These are phyloP conservation scores for Verasper variegatus DNA, from an alignment of 2,113 vertebrate species.

Conservation along the genomic window DNA sequence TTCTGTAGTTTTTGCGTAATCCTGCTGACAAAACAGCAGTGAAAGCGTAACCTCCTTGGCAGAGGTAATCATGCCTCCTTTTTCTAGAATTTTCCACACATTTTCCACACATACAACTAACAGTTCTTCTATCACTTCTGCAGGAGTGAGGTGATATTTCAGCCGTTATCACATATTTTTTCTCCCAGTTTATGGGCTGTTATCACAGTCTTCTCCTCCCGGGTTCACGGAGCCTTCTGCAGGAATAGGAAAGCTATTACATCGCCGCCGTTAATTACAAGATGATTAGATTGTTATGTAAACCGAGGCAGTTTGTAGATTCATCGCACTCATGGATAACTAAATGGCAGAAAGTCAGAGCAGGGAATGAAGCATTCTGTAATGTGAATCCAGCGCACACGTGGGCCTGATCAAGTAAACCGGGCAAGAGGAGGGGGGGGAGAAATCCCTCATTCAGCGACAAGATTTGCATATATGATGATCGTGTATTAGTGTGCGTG, in stretches of 20 bases:
- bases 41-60: too few species aligned
- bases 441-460: constrained; percentile 41
- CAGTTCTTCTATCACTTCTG: neutral
- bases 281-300: constrained; percentile 32
- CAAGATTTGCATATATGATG: constrained; percentile 15
- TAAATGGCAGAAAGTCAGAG: constrained; percentile 53
- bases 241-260: neutral
- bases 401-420: constrained; percentile 34
- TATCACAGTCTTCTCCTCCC: neutral
- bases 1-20: too few species aligned
- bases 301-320: constrained; percentile 38
- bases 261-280: constrained; percentile 13
- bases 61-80: too few species aligned
- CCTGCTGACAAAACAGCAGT: too few species aligned
- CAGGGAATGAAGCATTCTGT: constrained; percentile 45
- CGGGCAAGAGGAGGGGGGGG: neutral
- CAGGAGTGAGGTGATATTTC: neutral
- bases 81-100: neutral
- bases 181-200: neutral
- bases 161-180: too few species aligned
- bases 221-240: neutral
- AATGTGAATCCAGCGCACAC: constrained; percentile 29
- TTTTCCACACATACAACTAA: neutral
- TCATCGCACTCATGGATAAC: constrained; percentile 40
- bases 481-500: constrained; percentile 14